Conservation (phyloP, 2,113 vertebrate species). For the Oreochromis tanganicae region DNA sequence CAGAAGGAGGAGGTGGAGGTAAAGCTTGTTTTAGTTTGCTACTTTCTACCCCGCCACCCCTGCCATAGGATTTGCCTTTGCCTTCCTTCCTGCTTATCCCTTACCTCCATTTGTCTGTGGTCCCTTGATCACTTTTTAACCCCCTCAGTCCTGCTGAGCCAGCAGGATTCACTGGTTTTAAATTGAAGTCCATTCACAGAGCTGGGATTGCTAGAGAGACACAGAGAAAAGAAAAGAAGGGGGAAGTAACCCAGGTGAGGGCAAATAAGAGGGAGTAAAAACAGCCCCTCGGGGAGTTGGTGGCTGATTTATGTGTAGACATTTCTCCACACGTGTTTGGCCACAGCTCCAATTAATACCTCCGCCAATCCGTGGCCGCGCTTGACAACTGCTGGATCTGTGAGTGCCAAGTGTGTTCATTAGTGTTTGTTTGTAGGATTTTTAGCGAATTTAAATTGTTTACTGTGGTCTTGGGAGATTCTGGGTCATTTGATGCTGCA, state of each 20-base stretch:
- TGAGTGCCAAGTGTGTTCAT: constrained; percentile 17
- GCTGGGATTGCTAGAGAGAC: neutral
- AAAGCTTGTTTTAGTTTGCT: neutral
- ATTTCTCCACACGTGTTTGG: constrained; percentile 41
- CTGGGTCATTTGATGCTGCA: constrained; percentile 32
- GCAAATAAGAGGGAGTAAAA: neutral
- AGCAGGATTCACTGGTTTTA: constrained; percentile 31
- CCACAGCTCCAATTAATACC: constrained; percentile 48
- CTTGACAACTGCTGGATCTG: constrained; percentile 14
- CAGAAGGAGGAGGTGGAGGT: neutral
- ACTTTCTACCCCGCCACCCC: neutral
- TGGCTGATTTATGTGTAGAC: constrained; percentile 49
- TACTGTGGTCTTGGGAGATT: neutral
- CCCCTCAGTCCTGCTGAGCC: constrained; percentile 35
- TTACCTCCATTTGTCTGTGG: constrained; percentile 1
- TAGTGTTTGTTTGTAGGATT: constrained; percentile 28
- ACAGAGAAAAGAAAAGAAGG: neutral
- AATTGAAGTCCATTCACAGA: constrained; percentile 17
- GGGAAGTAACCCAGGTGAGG: neutral
- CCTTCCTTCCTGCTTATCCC: neutral
- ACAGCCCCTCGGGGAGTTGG: neutral
- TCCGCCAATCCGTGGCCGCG: constrained; percentile 2
- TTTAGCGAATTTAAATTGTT: constrained; percentile 2
- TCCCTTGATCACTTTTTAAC: constrained; percentile 7
- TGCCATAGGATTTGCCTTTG: neutral